These are phyloP conservation scores for Megaceryle torquata DNA, from an alignment of 2,113 vertebrate genomes.

Conservation along the genomic window DNA sequence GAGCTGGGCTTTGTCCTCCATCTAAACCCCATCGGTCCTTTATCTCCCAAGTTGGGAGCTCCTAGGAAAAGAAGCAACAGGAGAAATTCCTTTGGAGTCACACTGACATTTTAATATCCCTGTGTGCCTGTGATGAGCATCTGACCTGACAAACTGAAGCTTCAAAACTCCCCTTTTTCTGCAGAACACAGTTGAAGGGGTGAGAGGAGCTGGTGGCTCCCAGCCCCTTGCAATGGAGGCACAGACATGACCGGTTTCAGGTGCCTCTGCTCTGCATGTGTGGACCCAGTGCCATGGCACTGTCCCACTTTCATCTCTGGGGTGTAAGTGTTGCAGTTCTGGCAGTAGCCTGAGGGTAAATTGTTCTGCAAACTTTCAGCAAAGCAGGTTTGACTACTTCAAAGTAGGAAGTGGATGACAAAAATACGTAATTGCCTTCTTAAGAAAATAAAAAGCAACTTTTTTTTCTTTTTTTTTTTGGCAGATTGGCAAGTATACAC, in stretches of 20 bases:
- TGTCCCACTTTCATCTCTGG: conserved; percentile 6
- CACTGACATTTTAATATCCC: neutral
- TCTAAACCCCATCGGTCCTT: rapidly evolving
- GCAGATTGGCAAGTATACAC: conserved; percentile 62
- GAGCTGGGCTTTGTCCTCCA: neutral
- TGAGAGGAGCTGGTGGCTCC: neutral
- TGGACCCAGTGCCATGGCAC: neutral
- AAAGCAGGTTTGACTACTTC: conserved; percentile 57
- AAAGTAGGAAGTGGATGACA: conserved; percentile 55
- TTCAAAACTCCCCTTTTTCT: neutral
- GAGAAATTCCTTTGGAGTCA: neutral
- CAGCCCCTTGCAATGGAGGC: neutral
- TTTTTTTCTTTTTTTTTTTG: neutral
- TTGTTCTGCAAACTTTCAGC: conserved; percentile 54
- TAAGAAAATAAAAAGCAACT: conserved; percentile 64
- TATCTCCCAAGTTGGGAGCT: neutral
- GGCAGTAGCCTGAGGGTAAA: conserved; percentile 55
- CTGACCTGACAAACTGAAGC: neutral
- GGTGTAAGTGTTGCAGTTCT: conserved; percentile 20
- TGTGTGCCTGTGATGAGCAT: neutral
- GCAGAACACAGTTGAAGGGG: neutral
- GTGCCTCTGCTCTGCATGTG: neutral
- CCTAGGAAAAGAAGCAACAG: neutral
- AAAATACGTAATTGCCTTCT: conserved; percentile 62
- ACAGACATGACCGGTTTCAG: neutral